These are phyloP conservation scores for Sternotherus odoratus DNA, from an alignment of 2,797 vertebrate species.

Conservation along the genomic window DNA sequence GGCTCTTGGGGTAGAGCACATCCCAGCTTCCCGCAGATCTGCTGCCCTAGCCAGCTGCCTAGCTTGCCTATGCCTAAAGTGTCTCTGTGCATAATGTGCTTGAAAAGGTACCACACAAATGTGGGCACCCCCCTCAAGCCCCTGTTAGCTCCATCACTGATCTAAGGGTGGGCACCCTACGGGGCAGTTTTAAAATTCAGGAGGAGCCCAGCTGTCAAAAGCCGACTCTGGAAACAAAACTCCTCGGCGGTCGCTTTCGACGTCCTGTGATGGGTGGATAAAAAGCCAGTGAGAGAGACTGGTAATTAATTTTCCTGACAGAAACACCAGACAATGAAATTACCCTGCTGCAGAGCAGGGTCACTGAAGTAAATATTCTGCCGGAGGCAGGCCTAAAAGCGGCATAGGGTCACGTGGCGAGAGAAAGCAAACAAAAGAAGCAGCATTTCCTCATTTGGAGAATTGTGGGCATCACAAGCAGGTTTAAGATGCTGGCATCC, in stretches of 20 bases:
- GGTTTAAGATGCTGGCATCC: fast-evolving
- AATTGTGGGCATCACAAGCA: fast-evolving
- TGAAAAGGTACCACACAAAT: not conserved
- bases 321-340: slow-evolving; percentile 78
- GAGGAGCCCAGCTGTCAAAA: slow-evolving; percentile 7
- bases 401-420: not conserved
- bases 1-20: too few species aligned
- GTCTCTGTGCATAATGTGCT: not conserved
- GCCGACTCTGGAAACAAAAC: slow-evolving; percentile 41
- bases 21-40: too few species aligned
- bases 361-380: slow-evolving; percentile 73
- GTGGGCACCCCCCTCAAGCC: not conserved
- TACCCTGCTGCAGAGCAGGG: slow-evolving; percentile 66
- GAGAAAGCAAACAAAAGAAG: slow-evolving; percentile 28
- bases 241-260: slow-evolving; percentile 70
- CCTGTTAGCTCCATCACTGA: not conserved
- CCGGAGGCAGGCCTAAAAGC: slow-evolving; percentile 49
- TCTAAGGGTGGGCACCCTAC: not conserved
- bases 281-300: slow-evolving; percentile 59
- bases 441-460: slow-evolving; percentile 11
- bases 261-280: slow-evolving; percentile 70
- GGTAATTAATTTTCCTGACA: slow-evolving; percentile 79
- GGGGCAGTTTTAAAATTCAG: slow-evolving; percentile 47
- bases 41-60: too few species aligned
- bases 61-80: too few species aligned